These are phyloP conservation scores for Propithecus deckenii DNA, from an alignment of 2,797 vertebrate genomes.

Conservation along the genomic window DNA sequence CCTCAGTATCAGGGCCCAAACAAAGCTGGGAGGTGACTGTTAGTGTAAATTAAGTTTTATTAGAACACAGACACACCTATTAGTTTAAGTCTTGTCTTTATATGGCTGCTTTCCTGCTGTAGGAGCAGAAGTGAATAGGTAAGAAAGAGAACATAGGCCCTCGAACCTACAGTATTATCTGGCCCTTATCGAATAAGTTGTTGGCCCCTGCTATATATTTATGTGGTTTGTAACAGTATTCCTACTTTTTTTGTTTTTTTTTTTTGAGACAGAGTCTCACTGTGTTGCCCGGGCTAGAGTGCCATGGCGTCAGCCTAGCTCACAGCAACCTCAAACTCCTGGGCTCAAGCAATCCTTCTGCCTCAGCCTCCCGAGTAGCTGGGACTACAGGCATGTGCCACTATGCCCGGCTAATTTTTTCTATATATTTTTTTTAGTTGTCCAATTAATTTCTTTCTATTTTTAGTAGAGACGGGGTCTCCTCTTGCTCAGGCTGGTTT, in stretches of 20 bases:
- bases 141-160: neutral
- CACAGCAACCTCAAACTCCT: too few species aligned
- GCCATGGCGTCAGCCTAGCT: too few species aligned
- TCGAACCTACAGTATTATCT: neutral
- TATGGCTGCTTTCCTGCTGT: neutral
- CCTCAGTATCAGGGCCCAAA: neutral
- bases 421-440: too few species aligned
- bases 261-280: too few species aligned
- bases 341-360: too few species aligned
- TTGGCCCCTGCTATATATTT: neutral
- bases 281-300: too few species aligned
- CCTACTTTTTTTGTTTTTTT: neutral
- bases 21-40: neutral
- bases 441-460: too few species aligned
- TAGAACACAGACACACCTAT: neutral
- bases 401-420: too few species aligned
- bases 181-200: neutral
- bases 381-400: too few species aligned
- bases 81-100: neutral
- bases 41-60: conserved; percentile 40
- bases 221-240: neutral
- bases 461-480: too few species aligned
- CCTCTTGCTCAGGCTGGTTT: too few species aligned
- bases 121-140: neutral
- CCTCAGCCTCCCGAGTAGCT: too few species aligned